A percentile compares a stretch with the other conserved stretches of the same genome.
Conservation (phyloP, 2,797 vertebrate genomes). For the Cryptoprocta ferox region DNA sequence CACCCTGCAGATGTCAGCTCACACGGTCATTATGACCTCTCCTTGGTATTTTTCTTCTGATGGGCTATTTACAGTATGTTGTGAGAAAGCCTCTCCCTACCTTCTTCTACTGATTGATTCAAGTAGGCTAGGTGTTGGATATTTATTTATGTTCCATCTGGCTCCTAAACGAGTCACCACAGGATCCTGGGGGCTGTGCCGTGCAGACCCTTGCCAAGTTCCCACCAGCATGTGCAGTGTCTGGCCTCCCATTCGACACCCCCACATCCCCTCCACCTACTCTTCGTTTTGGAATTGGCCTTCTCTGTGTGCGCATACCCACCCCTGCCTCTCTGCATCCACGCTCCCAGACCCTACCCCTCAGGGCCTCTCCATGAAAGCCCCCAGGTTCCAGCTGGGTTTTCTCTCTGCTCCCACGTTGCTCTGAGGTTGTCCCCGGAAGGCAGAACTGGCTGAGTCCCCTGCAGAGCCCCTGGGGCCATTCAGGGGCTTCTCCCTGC, state of each 20-base stretch:
- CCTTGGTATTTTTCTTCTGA: not conserved
- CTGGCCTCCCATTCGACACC: not conserved
- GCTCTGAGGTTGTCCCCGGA: not conserved
- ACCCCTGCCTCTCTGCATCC: not conserved
- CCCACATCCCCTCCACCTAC: not conserved
- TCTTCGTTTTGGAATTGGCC: not conserved
- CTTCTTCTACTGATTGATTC: not conserved
- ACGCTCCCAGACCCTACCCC: too few species aligned
- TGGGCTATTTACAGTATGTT: not conserved
- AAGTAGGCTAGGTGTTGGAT: not conserved
- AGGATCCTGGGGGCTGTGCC: not conserved
- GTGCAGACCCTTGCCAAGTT: not conserved
- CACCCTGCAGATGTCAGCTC: not conserved
- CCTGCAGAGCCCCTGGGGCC: not conserved
- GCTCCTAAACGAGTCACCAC: not conserved
- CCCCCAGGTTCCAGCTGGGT: too few species aligned
- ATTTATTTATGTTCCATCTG: constrained; percentile 41
- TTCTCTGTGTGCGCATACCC: not conserved
- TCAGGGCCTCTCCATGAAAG: not conserved
- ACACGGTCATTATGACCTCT: not conserved
- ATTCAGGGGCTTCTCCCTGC: not conserved
- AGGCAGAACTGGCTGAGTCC: not conserved
- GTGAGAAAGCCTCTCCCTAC: not conserved
- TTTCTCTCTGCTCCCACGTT: not conserved
- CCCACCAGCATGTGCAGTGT: not conserved